Percentiles rank a stretch among this genome's conserved stretches.
These are phyloP conservation scores for Oreochromis niloticus DNA, from an alignment of 2,113 vertebrate genomes.

Conservation along the genomic window DNA sequence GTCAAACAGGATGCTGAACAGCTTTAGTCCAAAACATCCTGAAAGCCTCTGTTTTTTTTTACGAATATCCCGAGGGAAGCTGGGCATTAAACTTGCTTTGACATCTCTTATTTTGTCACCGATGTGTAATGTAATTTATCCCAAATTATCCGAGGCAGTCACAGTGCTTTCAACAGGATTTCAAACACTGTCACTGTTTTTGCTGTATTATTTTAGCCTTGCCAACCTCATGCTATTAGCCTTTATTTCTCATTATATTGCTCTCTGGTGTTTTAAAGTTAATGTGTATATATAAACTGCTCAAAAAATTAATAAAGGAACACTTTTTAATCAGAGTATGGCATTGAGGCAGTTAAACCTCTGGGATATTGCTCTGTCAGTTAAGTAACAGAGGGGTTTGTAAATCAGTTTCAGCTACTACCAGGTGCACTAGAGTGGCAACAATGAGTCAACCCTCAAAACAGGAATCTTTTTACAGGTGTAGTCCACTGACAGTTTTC, in stretches of 20 bases:
- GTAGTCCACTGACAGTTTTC: neutral
- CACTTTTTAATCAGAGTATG: neutral
- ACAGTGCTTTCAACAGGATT: neutral
- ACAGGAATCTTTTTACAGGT: neutral
- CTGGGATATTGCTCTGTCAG: neutral
- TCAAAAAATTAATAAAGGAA: neutral
- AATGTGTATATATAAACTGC: neutral
- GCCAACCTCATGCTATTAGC: neutral
- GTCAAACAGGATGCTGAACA: neutral
- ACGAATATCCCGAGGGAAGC: neutral
- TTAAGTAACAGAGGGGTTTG: neutral
- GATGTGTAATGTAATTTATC: neutral
- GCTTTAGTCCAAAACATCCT: neutral
- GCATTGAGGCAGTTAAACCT: neutral
- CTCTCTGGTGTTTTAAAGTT: neutral
- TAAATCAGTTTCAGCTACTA: neutral
- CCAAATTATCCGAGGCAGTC: neutral
- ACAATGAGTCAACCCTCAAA: neutral
- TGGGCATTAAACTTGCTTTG: constrained; percentile 1
- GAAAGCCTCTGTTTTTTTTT: neutral
- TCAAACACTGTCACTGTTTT: neutral
- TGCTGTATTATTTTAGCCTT: neutral
- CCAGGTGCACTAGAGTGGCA: neutral
- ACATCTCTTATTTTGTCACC: neutral
- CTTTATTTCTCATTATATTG: neutral